Conservation (phyloP, 2,888 invertebrate species). For the Mactromeris polynyma region DNA sequence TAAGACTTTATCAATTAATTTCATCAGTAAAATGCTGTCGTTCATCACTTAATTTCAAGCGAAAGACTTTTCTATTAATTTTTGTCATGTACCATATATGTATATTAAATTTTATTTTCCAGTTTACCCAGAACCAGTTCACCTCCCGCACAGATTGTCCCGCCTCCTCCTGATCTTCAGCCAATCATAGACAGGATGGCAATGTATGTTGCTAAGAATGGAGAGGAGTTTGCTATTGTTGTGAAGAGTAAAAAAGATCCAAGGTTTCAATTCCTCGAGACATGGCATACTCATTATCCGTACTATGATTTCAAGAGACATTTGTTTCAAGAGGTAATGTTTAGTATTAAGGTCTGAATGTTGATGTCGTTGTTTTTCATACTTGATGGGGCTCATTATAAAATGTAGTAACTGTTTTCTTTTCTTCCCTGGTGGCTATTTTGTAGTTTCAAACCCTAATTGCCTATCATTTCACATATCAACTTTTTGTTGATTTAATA, state of each 20-base stretch:
- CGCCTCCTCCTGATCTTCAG: constrained; percentile 94
- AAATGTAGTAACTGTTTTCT: too few relatives aligned
- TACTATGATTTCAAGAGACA: constrained; percentile 93
- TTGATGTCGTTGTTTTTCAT: neutral
- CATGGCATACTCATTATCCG: constrained; percentile 92
- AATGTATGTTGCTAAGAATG: constrained; percentile 97
- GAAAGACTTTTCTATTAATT: too few relatives aligned
- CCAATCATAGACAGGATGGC: constrained; percentile 98
- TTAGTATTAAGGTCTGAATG: neutral
- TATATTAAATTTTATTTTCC: neutral
- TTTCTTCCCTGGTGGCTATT: too few relatives aligned
- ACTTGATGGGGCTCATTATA: too few relatives aligned
- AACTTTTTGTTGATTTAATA: too few relatives aligned
- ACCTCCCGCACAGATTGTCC: constrained; percentile 74
- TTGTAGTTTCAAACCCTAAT: too few relatives aligned
- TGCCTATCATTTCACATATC: too few relatives aligned
- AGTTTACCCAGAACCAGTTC: constrained; percentile 17
- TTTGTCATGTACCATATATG: too few relatives aligned
- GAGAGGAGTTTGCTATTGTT: constrained; percentile 94
- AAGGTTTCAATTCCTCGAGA: constrained; percentile 94
- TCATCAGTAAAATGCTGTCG: neutral
- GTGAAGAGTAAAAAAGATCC: constrained; percentile 90
- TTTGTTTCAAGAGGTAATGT: constrained; percentile 77
- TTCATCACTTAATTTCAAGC: neutral
- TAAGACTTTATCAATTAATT: too few relatives aligned